A percentile compares a stretch with the other conserved stretches of the same genome.
Conservation (phyloP, 64 coral and sea anemone species). For the Stichodactyla helianthus region DNA sequence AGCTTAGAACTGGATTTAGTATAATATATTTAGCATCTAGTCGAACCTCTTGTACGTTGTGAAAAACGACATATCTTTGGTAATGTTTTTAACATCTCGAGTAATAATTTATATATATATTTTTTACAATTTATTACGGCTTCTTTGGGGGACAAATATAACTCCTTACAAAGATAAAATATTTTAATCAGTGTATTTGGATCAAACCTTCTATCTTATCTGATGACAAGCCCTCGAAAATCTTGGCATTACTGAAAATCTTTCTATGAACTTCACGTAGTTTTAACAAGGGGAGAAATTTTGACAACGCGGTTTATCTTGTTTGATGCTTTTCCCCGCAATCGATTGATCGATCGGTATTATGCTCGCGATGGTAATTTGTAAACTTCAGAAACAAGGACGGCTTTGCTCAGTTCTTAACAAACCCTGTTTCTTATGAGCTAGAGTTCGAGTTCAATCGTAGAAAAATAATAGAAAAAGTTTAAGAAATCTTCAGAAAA, state of each 20-base stretch:
- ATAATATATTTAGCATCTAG: background rate
- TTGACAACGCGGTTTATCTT: background rate
- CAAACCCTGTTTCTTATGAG: background rate
- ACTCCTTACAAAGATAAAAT: background rate
- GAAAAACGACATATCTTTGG: background rate
- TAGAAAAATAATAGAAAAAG: background rate
- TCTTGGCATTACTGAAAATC: background rate
- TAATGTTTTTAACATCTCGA: too few relatives aligned
- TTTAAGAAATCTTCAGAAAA: background rate
- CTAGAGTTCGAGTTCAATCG: background rate
- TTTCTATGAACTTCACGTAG: background rate
- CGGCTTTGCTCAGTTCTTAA: too few relatives aligned
- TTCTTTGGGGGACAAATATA: too few relatives aligned
- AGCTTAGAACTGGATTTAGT: background rate
- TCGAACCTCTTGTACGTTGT: background rate
- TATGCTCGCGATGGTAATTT: too few relatives aligned
- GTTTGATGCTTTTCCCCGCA: background rate
- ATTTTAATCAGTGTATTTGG: background rate
- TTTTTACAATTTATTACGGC: background rate
- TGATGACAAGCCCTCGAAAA: background rate
- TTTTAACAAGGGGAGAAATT: background rate
- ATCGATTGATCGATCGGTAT: background rate
- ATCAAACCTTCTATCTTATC: background rate
- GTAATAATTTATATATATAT: background rate
- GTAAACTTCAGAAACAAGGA: too few relatives aligned